A percentile compares a stretch with the other conserved stretches of the same genome.
phyloP scores from a whole-genome alignment of 2,113 vertebrate genomes.

The Channa maculata region DNA sequence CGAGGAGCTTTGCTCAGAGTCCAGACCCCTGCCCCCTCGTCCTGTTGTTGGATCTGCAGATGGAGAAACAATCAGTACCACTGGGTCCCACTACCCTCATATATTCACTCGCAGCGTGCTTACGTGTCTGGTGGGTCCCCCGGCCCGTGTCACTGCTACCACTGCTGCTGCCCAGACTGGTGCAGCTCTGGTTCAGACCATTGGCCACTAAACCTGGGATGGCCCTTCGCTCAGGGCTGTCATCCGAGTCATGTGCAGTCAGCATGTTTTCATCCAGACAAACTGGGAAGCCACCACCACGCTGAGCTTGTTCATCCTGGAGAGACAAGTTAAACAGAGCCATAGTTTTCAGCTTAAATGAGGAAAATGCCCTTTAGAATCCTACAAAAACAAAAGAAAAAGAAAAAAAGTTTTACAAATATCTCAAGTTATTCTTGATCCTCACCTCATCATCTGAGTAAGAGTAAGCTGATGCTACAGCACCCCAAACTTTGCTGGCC shows the following conservation, averaged over 20 bases:
- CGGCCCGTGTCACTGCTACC: slow-evolving; percentile 91
- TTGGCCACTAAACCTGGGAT: slow-evolving; percentile 84
- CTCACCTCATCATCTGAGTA: slow-evolving; percentile 95
- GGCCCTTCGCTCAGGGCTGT: slow-evolving; percentile 75
- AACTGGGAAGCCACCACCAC: slow-evolving; percentile 87
- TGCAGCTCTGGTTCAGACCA: slow-evolving; percentile 91
- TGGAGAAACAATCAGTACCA: background rate
- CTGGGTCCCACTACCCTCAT: too few species aligned
- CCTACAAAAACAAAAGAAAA: too few species aligned
- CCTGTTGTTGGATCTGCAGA: slow-evolving; percentile 78
- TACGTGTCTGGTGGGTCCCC: slow-evolving; percentile 73
- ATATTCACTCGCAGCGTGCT: background rate
- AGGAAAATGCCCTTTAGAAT: background rate
- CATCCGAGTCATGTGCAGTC: slow-evolving; percentile 71
- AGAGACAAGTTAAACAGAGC: background rate
- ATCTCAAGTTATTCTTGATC: background rate
- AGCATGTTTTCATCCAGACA: slow-evolving; percentile 88
- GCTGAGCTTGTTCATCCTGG: slow-evolving; percentile 86
- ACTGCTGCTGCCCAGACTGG: slow-evolving; percentile 93
- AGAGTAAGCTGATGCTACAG: slow-evolving; percentile 89
- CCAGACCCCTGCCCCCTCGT: slow-evolving; percentile 81
- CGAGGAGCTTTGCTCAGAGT: slow-evolving; percentile 91
- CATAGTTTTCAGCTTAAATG: background rate
- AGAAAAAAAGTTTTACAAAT: too few species aligned
- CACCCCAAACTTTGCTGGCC: slow-evolving; percentile 96